Conservation (phyloP, 1,140 invertebrate genomes). For the Caenorhabditis elegans region WBcel235 BX284604.4:7575501-7576000, state of each 20-base stretch:
- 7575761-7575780: neutral
- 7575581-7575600: neutral
- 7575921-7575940: neutral
- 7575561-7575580: neutral
- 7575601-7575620: neutral
- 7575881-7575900: neutral
- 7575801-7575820: neutral
- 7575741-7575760: neutral
- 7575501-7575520: neutral
- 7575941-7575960: no score
- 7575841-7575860: neutral
- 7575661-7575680: neutral
- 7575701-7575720: neutral
- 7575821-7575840: neutral
- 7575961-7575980: no score
- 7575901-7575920: neutral
- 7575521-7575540: neutral
- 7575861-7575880: neutral
- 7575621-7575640: neutral
- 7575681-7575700: neutral
- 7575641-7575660: neutral
- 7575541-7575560: neutral
- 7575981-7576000: no score
- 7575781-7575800: neutral
- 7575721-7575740: neutral